phyloP scores from a whole-genome alignment of 2,113 vertebrate species.

The Morone chrysops region DNA sequence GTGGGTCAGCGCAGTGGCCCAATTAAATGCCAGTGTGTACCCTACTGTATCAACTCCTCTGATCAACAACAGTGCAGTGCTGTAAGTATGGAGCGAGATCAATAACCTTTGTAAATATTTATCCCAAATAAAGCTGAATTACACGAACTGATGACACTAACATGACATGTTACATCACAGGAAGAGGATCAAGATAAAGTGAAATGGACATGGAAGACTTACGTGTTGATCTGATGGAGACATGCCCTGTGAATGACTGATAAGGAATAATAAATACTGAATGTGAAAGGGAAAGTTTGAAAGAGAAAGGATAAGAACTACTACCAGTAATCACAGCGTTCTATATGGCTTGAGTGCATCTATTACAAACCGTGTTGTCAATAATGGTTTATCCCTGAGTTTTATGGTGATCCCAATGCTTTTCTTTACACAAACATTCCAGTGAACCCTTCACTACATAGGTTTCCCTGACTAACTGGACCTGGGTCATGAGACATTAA shows the following conservation, averaged over 20 bases:
- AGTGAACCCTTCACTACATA: background rate
- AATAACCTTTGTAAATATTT: background rate
- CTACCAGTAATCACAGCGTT: background rate
- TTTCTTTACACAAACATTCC: background rate
- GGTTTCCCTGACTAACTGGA: background rate
- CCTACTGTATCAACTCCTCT: slow-evolving; percentile 14
- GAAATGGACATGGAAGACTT: background rate
- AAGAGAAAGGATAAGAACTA: background rate
- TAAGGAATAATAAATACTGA: background rate
- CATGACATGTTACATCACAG: background rate
- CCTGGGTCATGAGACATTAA: slow-evolving; percentile 22
- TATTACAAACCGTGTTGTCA: background rate
- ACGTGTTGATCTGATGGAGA: background rate
- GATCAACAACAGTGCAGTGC: slow-evolving; percentile 11
- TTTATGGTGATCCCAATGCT: background rate
- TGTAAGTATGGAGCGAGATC: background rate
- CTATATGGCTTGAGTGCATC: background rate
- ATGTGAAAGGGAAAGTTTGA: no score
- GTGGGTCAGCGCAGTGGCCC: slow-evolving; percentile 61
- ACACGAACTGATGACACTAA: background rate
- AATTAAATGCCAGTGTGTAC: slow-evolving; percentile 42
- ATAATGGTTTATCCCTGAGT: no score
- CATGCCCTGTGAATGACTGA: background rate
- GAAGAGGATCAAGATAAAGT: background rate
- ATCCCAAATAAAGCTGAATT: background rate